phyloP scores from a whole-genome alignment of 2,888 invertebrate genomes.

The Bruchidius siliquastri region DNA sequence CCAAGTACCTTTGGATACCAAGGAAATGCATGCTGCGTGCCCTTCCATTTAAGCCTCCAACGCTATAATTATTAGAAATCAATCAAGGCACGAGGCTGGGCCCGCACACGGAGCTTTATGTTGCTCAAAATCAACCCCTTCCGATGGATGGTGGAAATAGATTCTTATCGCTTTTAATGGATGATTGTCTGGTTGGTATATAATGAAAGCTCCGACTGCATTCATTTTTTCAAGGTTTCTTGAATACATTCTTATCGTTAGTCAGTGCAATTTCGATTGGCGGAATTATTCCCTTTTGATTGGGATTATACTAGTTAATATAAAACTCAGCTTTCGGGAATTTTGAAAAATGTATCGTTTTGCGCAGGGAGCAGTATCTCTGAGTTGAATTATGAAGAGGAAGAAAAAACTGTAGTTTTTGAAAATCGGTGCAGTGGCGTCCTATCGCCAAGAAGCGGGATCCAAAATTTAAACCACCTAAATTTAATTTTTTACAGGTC shows the following conservation, averaged over 20 bases:
- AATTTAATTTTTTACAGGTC: too few relatives aligned
- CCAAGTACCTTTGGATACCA: constrained; percentile 35
- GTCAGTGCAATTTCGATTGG: too few relatives aligned
- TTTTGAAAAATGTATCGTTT: too few relatives aligned
- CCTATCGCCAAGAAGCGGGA: too few relatives aligned
- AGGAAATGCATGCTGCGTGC: constrained; percentile 28
- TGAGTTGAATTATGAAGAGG: too few relatives aligned
- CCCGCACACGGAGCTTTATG: neutral
- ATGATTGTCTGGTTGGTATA: neutral
- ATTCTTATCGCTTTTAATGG: neutral
- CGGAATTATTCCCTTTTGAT: too few relatives aligned
- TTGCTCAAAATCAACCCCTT: neutral
- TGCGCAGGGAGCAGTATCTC: too few relatives aligned
- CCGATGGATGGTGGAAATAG: neutral
- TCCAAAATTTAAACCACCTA: too few relatives aligned
- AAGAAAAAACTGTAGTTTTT: too few relatives aligned
- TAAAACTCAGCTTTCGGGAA: too few relatives aligned
- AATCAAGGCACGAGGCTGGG: neutral
- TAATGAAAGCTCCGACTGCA: neutral
- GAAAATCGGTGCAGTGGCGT: too few relatives aligned
- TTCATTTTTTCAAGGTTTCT: neutral
- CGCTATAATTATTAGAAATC: neutral
- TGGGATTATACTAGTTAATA: too few relatives aligned
- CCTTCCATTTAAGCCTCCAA: neutral
- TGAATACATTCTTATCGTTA: neutral